A percentile compares a stretch with the other conserved stretches of the same genome.
Conservation (phyloP, 2,797 vertebrate species). For the Prionace glauca region DNA sequence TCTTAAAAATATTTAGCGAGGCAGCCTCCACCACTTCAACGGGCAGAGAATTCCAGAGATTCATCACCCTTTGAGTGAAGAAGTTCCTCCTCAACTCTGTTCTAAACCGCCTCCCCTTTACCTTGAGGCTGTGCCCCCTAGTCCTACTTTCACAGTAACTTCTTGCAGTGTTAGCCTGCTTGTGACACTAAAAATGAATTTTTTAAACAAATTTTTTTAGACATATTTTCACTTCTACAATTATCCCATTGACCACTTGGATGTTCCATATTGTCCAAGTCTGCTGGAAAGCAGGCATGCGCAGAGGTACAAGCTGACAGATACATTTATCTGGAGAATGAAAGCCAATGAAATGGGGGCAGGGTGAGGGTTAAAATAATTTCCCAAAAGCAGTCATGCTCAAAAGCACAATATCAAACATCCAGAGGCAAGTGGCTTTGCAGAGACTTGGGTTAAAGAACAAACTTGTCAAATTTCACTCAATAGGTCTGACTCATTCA, state of each 20-base stretch:
- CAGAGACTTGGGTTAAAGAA: neutral
- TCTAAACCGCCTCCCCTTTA: no score
- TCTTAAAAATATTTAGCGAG: no score
- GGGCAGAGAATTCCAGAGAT: no score
- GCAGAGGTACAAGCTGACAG: neutral
- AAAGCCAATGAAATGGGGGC: neutral
- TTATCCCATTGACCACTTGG: neutral
- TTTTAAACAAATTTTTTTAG: neutral
- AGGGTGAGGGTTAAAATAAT: neutral
- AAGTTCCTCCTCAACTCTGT: no score
- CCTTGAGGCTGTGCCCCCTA: no score
- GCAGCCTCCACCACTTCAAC: no score
- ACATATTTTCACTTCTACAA: neutral
- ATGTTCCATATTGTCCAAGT: neutral
- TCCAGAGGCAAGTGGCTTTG: neutral
- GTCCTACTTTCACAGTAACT: no score
- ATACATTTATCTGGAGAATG: neutral
- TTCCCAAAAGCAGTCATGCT: neutral
- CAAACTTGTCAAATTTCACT: neutral
- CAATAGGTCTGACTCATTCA: neutral
- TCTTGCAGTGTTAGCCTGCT: no score
- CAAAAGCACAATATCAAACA: neutral
- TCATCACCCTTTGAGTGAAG: no score
- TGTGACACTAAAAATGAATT: no score
- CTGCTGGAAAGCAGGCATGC: neutral